These are phyloP conservation scores for Tachina lurida DNA, from an alignment of 2,888 invertebrate species.

Conservation along the genomic window DNA sequence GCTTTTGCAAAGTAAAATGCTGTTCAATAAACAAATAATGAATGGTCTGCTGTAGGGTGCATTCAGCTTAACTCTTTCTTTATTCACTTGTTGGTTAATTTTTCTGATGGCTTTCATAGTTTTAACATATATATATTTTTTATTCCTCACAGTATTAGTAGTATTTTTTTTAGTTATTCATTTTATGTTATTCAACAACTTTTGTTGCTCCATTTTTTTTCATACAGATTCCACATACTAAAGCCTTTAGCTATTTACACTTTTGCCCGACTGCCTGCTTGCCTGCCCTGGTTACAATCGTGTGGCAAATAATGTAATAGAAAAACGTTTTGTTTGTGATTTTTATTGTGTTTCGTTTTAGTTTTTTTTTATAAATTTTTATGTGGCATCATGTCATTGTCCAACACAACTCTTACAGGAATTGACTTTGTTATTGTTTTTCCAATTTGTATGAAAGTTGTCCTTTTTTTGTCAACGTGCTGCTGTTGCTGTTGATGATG, in stretches of 20 bases:
- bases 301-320: constrained; percentile 70
- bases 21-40: background rate
- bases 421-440: constrained; percentile 67
- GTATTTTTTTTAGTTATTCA: constrained; percentile 30
- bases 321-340: constrained; percentile 68
- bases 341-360: constrained; percentile 51
- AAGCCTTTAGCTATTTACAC: constrained; percentile 60
- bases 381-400: constrained; percentile 63
- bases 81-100: constrained; percentile 46
- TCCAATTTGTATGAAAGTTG: constrained; percentile 29
- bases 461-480: background rate
- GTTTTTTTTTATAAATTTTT: background rate
- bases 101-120: constrained; percentile 26
- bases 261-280: constrained; percentile 9
- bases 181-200: constrained; percentile 53
- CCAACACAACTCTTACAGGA: constrained; percentile 68
- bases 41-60: constrained; percentile 10
- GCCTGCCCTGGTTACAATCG: constrained; percentile 60
- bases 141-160: background rate
- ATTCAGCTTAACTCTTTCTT: constrained; percentile 32
- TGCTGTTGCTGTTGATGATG: constrained; percentile 63
- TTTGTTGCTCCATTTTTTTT: constrained; percentile 26
- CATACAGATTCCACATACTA: constrained; percentile 48
- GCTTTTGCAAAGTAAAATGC: too few relatives aligned
- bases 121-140: background rate